Base-by-base conservation (phyloP, 2,888 invertebrate genomes). In the Thymelicus lineola region DNA sequence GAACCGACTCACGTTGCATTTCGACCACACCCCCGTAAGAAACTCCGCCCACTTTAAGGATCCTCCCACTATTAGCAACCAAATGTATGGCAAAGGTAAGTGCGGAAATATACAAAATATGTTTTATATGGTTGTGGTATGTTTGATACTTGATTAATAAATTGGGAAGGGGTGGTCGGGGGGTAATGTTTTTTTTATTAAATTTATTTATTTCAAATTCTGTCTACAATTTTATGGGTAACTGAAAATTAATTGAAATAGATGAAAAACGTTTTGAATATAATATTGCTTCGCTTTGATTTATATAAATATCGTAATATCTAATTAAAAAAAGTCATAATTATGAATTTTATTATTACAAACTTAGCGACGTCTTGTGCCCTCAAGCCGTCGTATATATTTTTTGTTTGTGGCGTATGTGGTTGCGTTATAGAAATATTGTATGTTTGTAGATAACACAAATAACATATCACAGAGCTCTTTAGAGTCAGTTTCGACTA, bases 21-120 rank as follows among this genome's bases (percentile, higher is more conserved):
- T 97, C 64, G 97, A 97, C 64, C 95, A 96, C 78, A 95, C 96
- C 35, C 95, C 96, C 0, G 84, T 94, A 4, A 93, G 96, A 79
- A 96, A 96, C 71, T 97, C 97, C 0, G 94, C 96, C 75, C 96
- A 97, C 85, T 94, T 97, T 68, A 96, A 97, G 80, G 97, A 98
- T 82, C 96, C 97, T 0, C 95, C 94, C 0, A 82, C 80, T 64
- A 79, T 91, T 20, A 73, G 73, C 14, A 88, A 79, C 71, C 73
- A 75, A 53, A 80, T 91, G 85, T 89, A 88, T 77, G 88, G 87
- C 7, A 92, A 93, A 88, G 93, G 93, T 92, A 46, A 60, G 86
- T 80, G 20, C n/a, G 6, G 14, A 58, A 2, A 50, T 50, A 66
- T 59, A 28, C 15, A 4, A 10, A 10, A 42, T 42, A 9, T 46